Base-by-base conservation (phyloP, 1,140 invertebrate species). In the Idris sp. region DNA sequence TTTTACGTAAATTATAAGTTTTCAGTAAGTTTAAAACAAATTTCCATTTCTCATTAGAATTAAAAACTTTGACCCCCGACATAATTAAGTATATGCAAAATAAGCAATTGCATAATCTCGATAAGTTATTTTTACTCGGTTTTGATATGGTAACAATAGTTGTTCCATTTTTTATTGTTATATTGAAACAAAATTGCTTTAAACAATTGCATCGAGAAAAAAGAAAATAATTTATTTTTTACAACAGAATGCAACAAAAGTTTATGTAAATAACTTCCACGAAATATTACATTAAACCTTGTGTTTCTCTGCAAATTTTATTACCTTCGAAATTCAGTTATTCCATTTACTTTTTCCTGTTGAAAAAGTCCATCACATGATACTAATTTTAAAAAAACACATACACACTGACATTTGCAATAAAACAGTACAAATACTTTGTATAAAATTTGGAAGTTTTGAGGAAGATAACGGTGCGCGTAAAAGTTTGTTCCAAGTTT, bases 341-440 rank as follows among this genome's bases (percentile, higher is more conserved):
- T 36, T 61, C 19, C 54, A 35, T 7, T n/a, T n/a, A 15, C 1
- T 35, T 61, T 36, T 0, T 1, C 9, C 6, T n/a, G 10, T 13
- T 1, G 14, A 48, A 30, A 15, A 41, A 22, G 6, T 41, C 14
- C 25, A 41, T 41, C 15, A 25, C 18, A n/a, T 16, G 15, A 35
- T 15, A 9, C 11, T 2, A 11, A 48, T 48, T 48, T 36, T 1
- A n/a, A 53, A 62, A 8, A 10, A n/a, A n/a, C n/a, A n/a, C n/a
- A n/a, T n/a, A n/a, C n/a, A 18, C 54, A 59, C 46, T 58, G 25
- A 19, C 54, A 71, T 46, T 54, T 18, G 22, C n/a, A 69, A 53
- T 14, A 6, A 18, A 58, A 51, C 30, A 10, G 46, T 38, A 25
- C 14, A 26, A n/a, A 41, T 41, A 33, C 7, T 38, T 40, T 26